phyloP scores from a whole-genome alignment of 2,888 invertebrate genomes.

The Drosophila picticornis region DNA sequence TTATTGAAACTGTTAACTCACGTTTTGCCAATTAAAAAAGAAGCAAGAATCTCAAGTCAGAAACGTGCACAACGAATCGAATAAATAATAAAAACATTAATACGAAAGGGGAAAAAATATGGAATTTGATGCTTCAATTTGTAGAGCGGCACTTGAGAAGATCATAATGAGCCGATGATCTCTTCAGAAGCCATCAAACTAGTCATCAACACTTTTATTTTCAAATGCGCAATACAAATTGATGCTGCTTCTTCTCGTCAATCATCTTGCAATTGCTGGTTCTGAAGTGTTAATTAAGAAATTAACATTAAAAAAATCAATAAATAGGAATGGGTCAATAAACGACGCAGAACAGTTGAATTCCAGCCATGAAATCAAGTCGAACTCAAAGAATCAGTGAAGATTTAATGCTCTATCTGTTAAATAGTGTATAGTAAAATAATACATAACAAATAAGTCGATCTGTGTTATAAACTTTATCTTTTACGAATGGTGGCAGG shows the following conservation, averaged over 20 bases:
- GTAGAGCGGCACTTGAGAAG: slow-evolving; percentile 70
- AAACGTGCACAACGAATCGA: slow-evolving; percentile 63
- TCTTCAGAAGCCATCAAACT: slow-evolving; percentile 56
- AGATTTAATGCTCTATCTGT: not conserved
- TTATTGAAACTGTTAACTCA: slow-evolving; percentile 76
- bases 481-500: not conserved
- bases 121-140: slow-evolving; percentile 75
- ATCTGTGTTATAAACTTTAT: not conserved
- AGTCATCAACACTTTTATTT: slow-evolving; percentile 72
- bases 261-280: slow-evolving; percentile 33
- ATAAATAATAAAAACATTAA: slow-evolving; percentile 23
- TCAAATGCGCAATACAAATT: slow-evolving; percentile 69
- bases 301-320: slow-evolving; percentile 58
- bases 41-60: slow-evolving; percentile 59
- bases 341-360: slow-evolving; percentile 41
- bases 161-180: slow-evolving; percentile 60
- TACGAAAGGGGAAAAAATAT: slow-evolving; percentile 11
- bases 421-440: not conserved
- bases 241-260: slow-evolving; percentile 1
- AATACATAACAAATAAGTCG: not conserved
- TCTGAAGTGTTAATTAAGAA: slow-evolving; percentile 75
- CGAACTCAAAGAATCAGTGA: not conserved
- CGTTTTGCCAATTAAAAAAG: slow-evolving; percentile 72
- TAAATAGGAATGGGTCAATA: slow-evolving; percentile 55
- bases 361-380: slow-evolving; percentile 6